Conservation (phyloP, 2,797 vertebrate genomes). For the Natrix natrix region DNA sequence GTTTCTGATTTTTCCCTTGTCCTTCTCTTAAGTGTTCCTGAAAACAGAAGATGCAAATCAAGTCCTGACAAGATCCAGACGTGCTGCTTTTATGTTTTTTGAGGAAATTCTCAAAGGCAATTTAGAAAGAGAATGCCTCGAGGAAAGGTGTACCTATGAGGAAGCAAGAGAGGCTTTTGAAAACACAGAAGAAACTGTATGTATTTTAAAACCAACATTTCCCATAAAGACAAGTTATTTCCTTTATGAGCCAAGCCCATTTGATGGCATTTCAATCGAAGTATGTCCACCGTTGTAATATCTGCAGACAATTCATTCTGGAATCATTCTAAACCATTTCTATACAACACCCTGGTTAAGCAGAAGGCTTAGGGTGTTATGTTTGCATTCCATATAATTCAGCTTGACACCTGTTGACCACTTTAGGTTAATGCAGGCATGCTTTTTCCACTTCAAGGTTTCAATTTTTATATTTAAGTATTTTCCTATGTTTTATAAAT, state of each 20-base stretch:
- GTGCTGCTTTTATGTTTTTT: constrained; percentile 73
- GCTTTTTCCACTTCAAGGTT: background rate
- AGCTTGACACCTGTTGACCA: background rate
- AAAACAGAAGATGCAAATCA: constrained; percentile 57
- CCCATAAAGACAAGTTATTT: background rate
- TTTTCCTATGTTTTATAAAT: background rate
- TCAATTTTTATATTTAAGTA: background rate
- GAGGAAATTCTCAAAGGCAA: constrained; percentile 86
- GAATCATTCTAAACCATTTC: background rate
- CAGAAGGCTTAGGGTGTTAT: background rate
- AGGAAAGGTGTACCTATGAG: constrained; percentile 82
- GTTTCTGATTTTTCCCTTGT: fast-evolving
- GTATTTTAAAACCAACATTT: constrained; percentile 30
- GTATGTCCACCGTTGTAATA: background rate
- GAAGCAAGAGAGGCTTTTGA: constrained; percentile 89
- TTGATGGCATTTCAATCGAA: background rate
- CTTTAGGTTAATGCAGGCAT: background rate
- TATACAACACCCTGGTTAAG: background rate
- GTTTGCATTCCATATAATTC: background rate
- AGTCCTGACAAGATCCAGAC: constrained; percentile 75
- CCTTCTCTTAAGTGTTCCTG: constrained; percentile 73
- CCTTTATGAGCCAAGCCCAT: background rate
- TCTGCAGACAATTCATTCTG: background rate
- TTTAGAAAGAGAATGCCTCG: constrained; percentile 86
- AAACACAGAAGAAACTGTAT: constrained; percentile 71